phyloP scores from a whole-genome alignment of 1,140 invertebrate genomes.

The Lethocerus indicus region DNA sequence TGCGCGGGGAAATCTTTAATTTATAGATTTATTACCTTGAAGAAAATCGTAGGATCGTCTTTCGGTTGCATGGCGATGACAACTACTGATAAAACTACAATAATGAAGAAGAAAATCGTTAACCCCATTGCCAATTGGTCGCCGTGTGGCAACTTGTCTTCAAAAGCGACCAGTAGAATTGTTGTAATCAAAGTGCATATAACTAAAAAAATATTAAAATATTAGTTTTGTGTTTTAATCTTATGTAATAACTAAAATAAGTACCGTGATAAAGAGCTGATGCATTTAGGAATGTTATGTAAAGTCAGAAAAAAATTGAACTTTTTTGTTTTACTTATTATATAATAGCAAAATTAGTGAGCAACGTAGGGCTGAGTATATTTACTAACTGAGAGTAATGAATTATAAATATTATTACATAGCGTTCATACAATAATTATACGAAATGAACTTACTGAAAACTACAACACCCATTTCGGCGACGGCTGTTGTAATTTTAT shows the following conservation, averaged over 20 bases:
- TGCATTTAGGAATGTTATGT: not conserved
- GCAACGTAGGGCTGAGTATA: too few species aligned
- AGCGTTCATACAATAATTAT: not conserved
- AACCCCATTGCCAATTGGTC: not conserved
- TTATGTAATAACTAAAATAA: too few species aligned
- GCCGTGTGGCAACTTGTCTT: too few species aligned
- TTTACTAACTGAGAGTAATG: too few species aligned
- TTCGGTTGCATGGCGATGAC: slow-evolving; percentile 10
- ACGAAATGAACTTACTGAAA: not conserved
- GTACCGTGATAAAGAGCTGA: too few species aligned
- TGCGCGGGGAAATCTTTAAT: too few species aligned
- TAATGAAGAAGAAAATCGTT: not conserved
- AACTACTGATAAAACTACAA: slow-evolving; percentile 4
- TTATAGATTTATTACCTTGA: too few species aligned
- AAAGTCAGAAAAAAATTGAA: not conserved
- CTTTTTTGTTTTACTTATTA: not conserved
- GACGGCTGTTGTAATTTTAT: slow-evolving; percentile 6
- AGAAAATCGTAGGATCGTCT: slow-evolving; percentile 7
- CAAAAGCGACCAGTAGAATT: not conserved
- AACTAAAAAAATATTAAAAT: slow-evolving; percentile 2
- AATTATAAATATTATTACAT: too few species aligned
- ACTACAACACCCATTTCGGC: not conserved
- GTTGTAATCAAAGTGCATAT: slow-evolving; percentile 6
- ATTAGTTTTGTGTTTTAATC: not conserved
- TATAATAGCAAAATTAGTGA: too few species aligned